phyloP scores from a whole-genome alignment of 2,113 vertebrate genomes.

The Dermatemys mawii region DNA sequence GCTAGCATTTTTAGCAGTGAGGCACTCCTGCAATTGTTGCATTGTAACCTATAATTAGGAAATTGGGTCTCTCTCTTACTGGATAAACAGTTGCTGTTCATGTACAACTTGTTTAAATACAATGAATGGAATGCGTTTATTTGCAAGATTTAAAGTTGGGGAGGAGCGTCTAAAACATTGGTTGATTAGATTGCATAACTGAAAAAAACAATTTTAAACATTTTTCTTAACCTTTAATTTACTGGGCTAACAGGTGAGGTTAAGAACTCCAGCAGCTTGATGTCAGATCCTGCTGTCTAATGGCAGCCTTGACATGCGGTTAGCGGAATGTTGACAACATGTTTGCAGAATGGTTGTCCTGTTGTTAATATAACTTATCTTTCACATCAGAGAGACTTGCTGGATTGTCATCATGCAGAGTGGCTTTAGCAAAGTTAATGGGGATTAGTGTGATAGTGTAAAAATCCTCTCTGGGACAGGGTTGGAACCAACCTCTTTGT shows the following conservation, averaged over 20 bases:
- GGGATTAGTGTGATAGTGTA: background rate
- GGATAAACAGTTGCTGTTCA: background rate
- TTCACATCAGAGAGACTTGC: accelerated
- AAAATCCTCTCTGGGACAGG: background rate
- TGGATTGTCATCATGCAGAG: background rate
- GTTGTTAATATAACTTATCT: background rate
- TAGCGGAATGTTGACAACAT: accelerated
- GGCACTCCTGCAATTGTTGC: background rate
- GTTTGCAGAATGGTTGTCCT: background rate
- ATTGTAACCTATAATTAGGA: background rate
- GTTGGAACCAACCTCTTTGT: background rate
- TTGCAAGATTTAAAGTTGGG: accelerated
- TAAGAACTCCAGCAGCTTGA: background rate
- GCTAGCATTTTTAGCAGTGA: background rate
- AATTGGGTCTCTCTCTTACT: accelerated
- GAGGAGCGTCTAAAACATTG: accelerated
- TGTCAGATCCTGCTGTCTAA: background rate
- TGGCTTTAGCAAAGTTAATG: background rate
- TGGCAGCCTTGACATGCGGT: accelerated
- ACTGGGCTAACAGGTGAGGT: background rate
- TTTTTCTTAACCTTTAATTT: accelerated
- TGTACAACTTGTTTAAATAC: background rate
- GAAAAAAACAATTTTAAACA: too few species aligned
- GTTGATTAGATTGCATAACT: accelerated
- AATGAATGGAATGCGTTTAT: background rate